phyloP scores from a whole-genome alignment of 2,113 vertebrate species.

The Aramus guarauna region DNA sequence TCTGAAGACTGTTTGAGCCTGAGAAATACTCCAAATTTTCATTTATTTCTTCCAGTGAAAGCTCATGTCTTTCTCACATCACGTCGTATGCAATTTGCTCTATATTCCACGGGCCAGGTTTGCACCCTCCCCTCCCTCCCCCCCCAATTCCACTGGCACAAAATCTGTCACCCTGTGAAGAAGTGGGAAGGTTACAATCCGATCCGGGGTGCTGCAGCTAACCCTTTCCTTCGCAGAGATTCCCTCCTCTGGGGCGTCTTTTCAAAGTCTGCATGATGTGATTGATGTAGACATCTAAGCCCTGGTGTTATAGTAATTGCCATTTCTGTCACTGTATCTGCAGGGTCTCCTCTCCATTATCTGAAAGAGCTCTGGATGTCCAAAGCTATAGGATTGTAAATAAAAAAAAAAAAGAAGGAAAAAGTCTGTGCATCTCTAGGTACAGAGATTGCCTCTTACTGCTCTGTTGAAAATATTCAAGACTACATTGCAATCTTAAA shows the following conservation, averaged over 20 bases:
- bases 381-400: background rate
- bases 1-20: background rate
- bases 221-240: background rate
- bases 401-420: background rate
- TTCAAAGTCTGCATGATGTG: background rate
- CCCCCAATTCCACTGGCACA: background rate
- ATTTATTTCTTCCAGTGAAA: background rate
- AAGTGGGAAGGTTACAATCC: background rate
- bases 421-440: background rate
- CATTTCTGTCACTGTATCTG: background rate
- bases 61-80: background rate
- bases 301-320: background rate
- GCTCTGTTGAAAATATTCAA: background rate
- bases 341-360: background rate
- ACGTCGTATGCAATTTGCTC: background rate
- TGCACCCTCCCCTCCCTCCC: too few relatives aligned
- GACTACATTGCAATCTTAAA: background rate
- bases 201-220: background rate
- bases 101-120: background rate
- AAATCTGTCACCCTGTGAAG: background rate
- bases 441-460: background rate
- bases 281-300: background rate
- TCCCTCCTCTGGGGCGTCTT: background rate
- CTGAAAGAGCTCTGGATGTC: background rate
- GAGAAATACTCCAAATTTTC: background rate